phyloP scores from a whole-genome alignment of 2,888 invertebrate species.

The Psylliodes chrysocephalus region DNA sequence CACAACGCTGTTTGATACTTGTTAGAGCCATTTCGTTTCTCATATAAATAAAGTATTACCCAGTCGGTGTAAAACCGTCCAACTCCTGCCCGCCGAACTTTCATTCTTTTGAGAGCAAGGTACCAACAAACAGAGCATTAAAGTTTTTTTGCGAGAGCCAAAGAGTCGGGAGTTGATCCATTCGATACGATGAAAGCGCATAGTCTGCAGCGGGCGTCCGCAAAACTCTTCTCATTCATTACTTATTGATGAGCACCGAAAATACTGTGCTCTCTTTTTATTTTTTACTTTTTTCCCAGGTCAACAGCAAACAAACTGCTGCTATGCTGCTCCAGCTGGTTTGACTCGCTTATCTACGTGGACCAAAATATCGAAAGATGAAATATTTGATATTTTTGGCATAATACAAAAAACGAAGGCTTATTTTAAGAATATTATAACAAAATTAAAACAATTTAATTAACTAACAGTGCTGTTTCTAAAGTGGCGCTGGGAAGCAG shows the following conservation, averaged over 20 bases:
- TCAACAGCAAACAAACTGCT: slow-evolving; percentile 48
- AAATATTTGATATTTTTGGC: no score
- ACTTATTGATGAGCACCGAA: slow-evolving; percentile 53
- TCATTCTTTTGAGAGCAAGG: slow-evolving; percentile 32
- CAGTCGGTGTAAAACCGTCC: not conserved
- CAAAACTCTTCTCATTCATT: slow-evolving; percentile 52
- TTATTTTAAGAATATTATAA: no score
- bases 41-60: slow-evolving; percentile 14
- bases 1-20: not conserved
- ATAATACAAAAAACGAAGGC: no score
- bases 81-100: slow-evolving; percentile 3
- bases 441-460: no score
- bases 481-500: no score
- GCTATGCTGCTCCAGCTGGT: not conserved
- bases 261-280: slow-evolving; percentile 47
- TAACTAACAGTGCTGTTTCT: no score
- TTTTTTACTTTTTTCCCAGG: slow-evolving; percentile 34
- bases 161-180: slow-evolving; percentile 48
- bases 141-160: slow-evolving; percentile 42
- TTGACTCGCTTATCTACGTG: not conserved
- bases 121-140: slow-evolving; percentile 42
- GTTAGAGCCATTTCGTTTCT: slow-evolving; percentile 4
- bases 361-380: not conserved
- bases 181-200: slow-evolving; percentile 44
- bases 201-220: slow-evolving; percentile 47